Evolutionary conservation across 2,113 vertebrate species (phyloP).

Genomic region (Eulemur macaco): DNA sequence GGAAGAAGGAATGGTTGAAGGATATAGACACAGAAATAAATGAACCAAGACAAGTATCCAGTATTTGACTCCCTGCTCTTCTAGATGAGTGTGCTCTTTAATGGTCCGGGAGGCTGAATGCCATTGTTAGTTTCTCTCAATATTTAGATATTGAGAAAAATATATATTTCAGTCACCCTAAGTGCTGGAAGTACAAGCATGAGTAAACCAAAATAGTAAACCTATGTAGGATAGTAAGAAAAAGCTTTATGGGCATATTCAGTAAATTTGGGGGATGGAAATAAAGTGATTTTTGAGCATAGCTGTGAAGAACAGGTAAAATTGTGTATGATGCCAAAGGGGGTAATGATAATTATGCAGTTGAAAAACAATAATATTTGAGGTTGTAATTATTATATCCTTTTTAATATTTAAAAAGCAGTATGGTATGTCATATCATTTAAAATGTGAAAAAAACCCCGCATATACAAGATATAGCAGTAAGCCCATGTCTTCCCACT

Average conservation of each 20-base stretch:
- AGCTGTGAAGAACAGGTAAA: not conserved
- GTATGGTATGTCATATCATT: not conserved
- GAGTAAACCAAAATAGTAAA: not conserved
- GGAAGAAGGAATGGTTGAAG: not conserved
- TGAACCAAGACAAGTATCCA: not conserved
- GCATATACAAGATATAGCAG: not conserved
- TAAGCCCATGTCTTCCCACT: not conserved
- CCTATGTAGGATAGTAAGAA: not conserved
- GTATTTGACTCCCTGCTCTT: not conserved
- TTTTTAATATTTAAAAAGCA: not conserved
- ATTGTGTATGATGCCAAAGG: not conserved
- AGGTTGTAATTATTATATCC: not conserved
- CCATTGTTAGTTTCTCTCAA: not conserved
- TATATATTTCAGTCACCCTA: not conserved
- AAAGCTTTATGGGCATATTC: not conserved
- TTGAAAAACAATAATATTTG: not conserved
- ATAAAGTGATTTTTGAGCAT: not conserved
- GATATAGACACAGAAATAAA: not conserved
- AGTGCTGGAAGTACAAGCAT: not conserved
- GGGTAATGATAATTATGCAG: not conserved
- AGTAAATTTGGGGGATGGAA: not conserved
- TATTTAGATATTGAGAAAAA: not conserved
- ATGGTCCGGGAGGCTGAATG: not conserved
- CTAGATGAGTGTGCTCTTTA: not conserved
- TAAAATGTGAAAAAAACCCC: not conserved